Evolutionary conservation across 2,797 vertebrate genomes (phyloP), one percentile per base, ranked within the genome.

Genomic region (Tenualosa ilisha): DNA sequence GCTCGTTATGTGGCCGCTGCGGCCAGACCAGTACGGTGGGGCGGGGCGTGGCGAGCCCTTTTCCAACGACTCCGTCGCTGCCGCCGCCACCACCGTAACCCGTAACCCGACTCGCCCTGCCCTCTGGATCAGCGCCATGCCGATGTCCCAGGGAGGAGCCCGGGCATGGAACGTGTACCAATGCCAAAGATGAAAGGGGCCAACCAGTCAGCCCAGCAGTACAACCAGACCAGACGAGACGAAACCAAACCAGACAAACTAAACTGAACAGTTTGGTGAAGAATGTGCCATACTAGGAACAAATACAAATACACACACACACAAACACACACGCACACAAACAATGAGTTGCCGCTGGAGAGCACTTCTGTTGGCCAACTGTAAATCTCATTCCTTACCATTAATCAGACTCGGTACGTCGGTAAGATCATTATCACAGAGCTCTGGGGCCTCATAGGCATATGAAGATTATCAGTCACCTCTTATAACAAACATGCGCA

Each of bases 1-100:
- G 93, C 92, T 95, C 90, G 94, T 96, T 96, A 96, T 93, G 91
- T 92, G 93, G 94, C 93, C 91, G 93, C 90, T 85, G 91, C 82
- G 93, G 93, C 93, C 40, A 31, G 90, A 89, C 88, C 85, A 92
- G 92, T 93, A 82, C 83, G 92, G 90, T 87, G 91, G 63, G 90
- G 91, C 91, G 87, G 91, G 88, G 89, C 53, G 79, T 92, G 90
- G 91, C 88, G 91, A 63, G 59, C 22, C 59, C 59, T 63, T 63
- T 56, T 56, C 54, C 54, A 56, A 20, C 54, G 54, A 22, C 54
- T 63, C 59, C 59, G n/a, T 24, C 59, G 59, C 54, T 22, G 20
- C 54, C 17, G 54, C 54, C 65, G 11, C n/a, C 26, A 26, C 59
- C 26, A 3, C 37, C 37, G 68, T 75, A 75, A 81, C 93, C 90